phyloP scores from a whole-genome alignment of 2,888 invertebrate genomes.

The Danaus chrysippus region DNA sequence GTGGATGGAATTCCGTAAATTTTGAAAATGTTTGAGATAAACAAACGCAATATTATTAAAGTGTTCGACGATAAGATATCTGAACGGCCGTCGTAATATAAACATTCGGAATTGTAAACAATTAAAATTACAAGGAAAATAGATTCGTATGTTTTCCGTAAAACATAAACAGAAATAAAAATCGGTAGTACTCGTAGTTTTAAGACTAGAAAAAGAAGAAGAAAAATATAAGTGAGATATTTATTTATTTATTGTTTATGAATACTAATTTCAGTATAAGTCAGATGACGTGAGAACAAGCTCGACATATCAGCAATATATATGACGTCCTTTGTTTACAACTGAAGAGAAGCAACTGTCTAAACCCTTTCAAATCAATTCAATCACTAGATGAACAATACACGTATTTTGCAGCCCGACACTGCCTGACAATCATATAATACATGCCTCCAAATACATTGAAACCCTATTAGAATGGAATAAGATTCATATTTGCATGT shows the following conservation, averaged over 20 bases:
- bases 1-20: slow-evolving; percentile 37
- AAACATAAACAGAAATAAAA: too few relatives aligned
- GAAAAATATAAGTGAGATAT: too few relatives aligned
- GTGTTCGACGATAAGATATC: too few relatives aligned
- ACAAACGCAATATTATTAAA: slow-evolving; percentile 4
- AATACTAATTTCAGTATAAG: too few relatives aligned
- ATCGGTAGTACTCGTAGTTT: too few relatives aligned
- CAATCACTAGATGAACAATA: slow-evolving; percentile 67
- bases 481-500: slow-evolving; percentile 34
- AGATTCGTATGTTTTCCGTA: too few relatives aligned
- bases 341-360: slow-evolving; percentile 41
- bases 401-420: slow-evolving; percentile 59
- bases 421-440: slow-evolving; percentile 40
- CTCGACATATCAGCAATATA: slow-evolving; percentile 14
- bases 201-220: too few relatives aligned
- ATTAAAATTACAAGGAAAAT: too few relatives aligned
- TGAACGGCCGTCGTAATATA: too few relatives aligned
- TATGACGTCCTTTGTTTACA: slow-evolving; percentile 24
- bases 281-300: not conserved
- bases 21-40: slow-evolving; percentile 14
- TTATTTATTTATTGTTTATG: too few relatives aligned
- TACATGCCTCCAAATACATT: slow-evolving; percentile 3
- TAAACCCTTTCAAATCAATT: slow-evolving; percentile 61
- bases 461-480: accelerated
- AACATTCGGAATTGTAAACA: too few relatives aligned